Percentiles rank a stretch among this genome's conserved stretches.
Evolutionary conservation across 2,113 vertebrate genomes (phyloP).

Genomic region (Pseudorasbora parva): DNA sequence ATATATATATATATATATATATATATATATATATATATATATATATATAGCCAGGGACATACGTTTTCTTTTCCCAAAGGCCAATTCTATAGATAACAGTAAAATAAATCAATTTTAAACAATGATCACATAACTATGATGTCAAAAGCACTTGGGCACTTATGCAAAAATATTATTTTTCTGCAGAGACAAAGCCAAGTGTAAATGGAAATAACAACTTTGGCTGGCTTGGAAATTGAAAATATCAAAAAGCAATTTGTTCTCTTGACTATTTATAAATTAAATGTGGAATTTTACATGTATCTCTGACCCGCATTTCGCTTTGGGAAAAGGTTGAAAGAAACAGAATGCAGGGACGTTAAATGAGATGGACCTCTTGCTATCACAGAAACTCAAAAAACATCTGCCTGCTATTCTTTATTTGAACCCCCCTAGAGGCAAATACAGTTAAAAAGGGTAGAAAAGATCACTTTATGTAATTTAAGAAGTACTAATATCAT

Average conservation of each 20-base stretch:
- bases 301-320: slow-evolving; percentile 23
- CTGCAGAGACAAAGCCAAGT: slow-evolving; percentile 29
- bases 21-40: too few species aligned
- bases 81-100: too few species aligned
- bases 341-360: slow-evolving; percentile 28
- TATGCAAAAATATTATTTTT: slow-evolving; percentile 9
- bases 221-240: slow-evolving; percentile 45
- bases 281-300: slow-evolving; percentile 53
- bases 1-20: too few species aligned
- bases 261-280: slow-evolving; percentile 55
- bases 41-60: too few species aligned
- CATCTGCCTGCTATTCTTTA: slow-evolving; percentile 33
- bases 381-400: slow-evolving; percentile 24
- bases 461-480: slow-evolving; percentile 35
- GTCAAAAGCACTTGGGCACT: slow-evolving; percentile 1
- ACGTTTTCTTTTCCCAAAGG: too few species aligned
- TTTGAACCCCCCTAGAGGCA: slow-evolving; percentile 45
- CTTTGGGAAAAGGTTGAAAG: slow-evolving; percentile 28
- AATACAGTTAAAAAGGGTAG: background rate
- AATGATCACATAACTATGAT: background rate
- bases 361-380: slow-evolving; percentile 41
- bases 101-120: too few species aligned
- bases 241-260: slow-evolving; percentile 56
- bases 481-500: slow-evolving; percentile 50
- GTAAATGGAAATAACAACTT: slow-evolving; percentile 57